These are phyloP conservation scores for Zapus hudsonius DNA, from an alignment of 2,113 vertebrate genomes.

Conservation along the genomic window DNA sequence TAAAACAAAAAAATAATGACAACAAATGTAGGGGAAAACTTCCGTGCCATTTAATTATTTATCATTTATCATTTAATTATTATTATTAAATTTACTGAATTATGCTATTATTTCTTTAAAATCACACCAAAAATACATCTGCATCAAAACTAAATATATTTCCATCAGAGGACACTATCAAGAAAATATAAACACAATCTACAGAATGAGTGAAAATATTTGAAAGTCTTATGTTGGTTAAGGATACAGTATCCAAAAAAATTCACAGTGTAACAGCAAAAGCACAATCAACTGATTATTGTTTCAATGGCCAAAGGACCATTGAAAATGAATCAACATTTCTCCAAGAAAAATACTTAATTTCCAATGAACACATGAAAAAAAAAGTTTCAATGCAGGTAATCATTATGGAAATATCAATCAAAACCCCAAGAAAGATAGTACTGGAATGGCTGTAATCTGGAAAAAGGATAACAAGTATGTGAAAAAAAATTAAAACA, in stretches of 20 bases:
- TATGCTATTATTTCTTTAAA: neutral
- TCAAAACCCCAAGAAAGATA: neutral
- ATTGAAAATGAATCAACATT: conserved; percentile 2
- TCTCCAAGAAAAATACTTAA: neutral
- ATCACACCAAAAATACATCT: neutral
- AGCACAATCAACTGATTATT: neutral
- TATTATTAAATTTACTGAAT: neutral
- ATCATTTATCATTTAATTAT: no score
- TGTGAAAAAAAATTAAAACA: neutral
- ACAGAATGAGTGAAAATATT: conserved; percentile 18
- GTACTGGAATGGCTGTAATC: neutral
- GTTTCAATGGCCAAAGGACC: neutral
- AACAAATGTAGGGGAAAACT: neutral
- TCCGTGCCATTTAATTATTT: neutral
- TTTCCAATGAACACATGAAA: neutral
- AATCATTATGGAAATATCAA: neutral
- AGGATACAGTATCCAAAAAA: neutral
- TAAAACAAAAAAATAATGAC: neutral
- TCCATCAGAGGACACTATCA: neutral
- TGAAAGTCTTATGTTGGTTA: conserved; percentile 1
- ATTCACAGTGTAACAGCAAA: neutral
- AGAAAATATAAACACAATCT: conserved; percentile 14
- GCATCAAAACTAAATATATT: conserved; percentile 9
- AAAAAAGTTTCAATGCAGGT: conserved; percentile 4
- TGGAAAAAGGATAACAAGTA: neutral